Evolutionary conservation across 2,797 vertebrate species (phyloP).

Genomic region (Hemitrygon akajei): DNA sequence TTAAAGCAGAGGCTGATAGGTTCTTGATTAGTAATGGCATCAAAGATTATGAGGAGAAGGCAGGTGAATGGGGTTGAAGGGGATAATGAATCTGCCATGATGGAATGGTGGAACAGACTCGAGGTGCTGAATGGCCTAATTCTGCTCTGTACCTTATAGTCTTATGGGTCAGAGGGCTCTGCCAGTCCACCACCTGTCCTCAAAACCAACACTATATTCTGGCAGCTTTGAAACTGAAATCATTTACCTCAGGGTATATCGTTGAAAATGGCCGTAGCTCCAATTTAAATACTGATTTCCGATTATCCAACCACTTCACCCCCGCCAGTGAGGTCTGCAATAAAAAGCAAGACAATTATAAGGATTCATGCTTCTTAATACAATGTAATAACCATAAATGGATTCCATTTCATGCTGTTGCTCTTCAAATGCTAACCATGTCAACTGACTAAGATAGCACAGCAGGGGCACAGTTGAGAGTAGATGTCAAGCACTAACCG

Average conservation of each 20-base stretch:
- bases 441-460: not conserved
- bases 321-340: not conserved
- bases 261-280: not conserved
- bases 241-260: not conserved
- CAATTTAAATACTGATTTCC: not conserved
- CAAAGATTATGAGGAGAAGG: no score
- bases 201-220: not conserved
- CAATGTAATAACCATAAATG: not conserved
- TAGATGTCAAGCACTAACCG: not conserved
- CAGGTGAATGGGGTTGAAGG: no score
- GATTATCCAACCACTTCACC: conserved; percentile 21
- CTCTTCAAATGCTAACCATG: not conserved
- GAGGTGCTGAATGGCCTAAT: no score
- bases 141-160: no score
- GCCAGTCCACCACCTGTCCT: not conserved
- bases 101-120: no score
- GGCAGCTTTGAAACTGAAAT: not conserved
- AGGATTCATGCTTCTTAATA: not conserved
- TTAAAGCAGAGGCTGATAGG: no score
- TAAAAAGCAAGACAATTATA: not conserved
- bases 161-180: no score
- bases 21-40: no score
- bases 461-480: not conserved
- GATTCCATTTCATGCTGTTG: not conserved
- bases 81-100: no score